Conservation (phyloP, 1,140 invertebrate species). For the Drosophila fuyamai region DNA sequence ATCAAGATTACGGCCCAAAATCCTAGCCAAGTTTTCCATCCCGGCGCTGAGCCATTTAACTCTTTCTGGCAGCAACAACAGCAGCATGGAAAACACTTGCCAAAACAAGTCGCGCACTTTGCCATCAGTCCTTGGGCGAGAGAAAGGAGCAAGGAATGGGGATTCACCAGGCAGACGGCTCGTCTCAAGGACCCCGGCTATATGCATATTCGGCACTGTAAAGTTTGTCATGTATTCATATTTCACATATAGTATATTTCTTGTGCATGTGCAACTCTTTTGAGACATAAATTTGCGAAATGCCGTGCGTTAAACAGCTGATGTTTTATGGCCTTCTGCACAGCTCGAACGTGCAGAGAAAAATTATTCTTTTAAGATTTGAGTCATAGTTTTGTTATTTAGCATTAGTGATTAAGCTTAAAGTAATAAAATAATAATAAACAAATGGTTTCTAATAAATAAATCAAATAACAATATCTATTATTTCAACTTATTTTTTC, state of each 20-base stretch:
- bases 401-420: no score
- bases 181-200: constrained; percentile 54
- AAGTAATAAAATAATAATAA: no score
- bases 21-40: constrained; percentile 61
- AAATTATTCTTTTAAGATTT: not conserved
- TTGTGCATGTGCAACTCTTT: constrained; percentile 59
- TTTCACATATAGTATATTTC: constrained; percentile 22
- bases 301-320: constrained; percentile 71
- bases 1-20: constrained; percentile 36
- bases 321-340: constrained; percentile 64
- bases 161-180: constrained; percentile 27
- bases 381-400: no score
- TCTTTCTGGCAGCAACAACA: constrained; percentile 24
- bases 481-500: no score
- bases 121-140: constrained; percentile 22
- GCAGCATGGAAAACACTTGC: constrained; percentile 52
- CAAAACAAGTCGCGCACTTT: constrained; percentile 73
- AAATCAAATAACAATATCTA: no score
- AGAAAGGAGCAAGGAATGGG: not conserved
- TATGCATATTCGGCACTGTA: constrained; percentile 34
- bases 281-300: constrained; percentile 68
- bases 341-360: constrained; percentile 18
- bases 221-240: constrained; percentile 40
- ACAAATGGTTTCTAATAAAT: no score
- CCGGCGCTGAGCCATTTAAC: constrained; percentile 38